Evolutionary conservation across 2,113 vertebrate genomes (phyloP).

Genomic region (Orthonyx spaldingii): DNA sequence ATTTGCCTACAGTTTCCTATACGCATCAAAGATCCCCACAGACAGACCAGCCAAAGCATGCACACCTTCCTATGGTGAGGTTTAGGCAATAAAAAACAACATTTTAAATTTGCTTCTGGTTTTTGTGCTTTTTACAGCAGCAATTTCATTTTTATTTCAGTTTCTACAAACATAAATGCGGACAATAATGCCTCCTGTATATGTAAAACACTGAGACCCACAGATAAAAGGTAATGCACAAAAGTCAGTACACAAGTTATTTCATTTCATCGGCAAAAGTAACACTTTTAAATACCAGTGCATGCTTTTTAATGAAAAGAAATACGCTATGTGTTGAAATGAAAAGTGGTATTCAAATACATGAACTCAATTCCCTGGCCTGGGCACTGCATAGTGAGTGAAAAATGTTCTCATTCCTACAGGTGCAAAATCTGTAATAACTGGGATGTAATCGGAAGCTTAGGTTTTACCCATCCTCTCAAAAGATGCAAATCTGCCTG

Average conservation of each 20-base stretch:
- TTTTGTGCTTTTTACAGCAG: background rate
- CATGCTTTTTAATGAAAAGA: background rate
- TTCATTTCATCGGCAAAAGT: background rate
- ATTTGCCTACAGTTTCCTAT: background rate
- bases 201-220: background rate
- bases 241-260: background rate
- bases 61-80: background rate
- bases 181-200: background rate
- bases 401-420: background rate
- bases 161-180: background rate
- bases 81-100: background rate
- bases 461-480: background rate
- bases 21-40: background rate
- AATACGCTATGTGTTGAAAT: fast-evolving
- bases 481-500: background rate
- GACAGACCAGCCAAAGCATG: background rate
- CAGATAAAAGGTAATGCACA: background rate
- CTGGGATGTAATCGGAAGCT: background rate
- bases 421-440: background rate
- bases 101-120: background rate
- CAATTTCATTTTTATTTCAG: background rate
- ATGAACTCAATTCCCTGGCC: background rate
- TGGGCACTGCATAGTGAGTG: background rate
- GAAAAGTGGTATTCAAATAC: background rate
- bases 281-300: background rate